Evolutionary conservation across 2,797 vertebrate genomes (phyloP).

Genomic region (Microctenopoma steveboyesi): DNA sequence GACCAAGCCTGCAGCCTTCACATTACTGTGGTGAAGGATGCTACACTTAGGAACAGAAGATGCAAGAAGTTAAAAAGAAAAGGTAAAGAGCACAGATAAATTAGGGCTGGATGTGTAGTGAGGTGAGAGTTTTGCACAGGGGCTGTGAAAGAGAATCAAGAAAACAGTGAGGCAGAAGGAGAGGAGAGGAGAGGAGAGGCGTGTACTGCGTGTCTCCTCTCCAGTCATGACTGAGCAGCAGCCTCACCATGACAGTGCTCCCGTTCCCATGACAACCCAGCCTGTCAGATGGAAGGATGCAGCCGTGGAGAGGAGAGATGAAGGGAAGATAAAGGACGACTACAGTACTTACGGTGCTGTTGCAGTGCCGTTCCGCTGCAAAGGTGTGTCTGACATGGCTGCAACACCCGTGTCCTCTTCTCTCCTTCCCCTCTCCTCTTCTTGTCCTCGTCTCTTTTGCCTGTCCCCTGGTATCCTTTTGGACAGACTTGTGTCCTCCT

Average conservation of each 20-base stretch:
- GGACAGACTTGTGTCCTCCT: slow-evolving; percentile 54
- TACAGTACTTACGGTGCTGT: slow-evolving; percentile 65
- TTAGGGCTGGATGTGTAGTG: neutral
- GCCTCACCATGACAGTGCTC: slow-evolving; percentile 79
- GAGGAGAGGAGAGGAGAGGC: slow-evolving; percentile 60
- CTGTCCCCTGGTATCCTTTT: slow-evolving; percentile 46
- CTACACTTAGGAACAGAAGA: neutral
- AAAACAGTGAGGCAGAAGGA: slow-evolving; percentile 4
- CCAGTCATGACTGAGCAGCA: slow-evolving; percentile 80
- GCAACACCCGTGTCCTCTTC: slow-evolving; percentile 48
- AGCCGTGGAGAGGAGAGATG: slow-evolving; percentile 29
- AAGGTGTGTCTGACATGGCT: slow-evolving; percentile 78
- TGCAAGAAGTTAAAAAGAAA: neutral
- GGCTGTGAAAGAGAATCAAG: slow-evolving; percentile 17
- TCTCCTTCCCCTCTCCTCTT: slow-evolving; percentile 26
- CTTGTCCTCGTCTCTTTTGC: slow-evolving; percentile 27
- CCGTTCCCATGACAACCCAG: slow-evolving; percentile 83
- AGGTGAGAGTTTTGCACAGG: slow-evolving; percentile 37
- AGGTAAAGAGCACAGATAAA: neutral
- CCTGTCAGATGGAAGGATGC: slow-evolving; percentile 67
- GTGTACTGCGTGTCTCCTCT: slow-evolving; percentile 70
- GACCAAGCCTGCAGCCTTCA: slow-evolving; percentile 47
- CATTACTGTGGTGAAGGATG: slow-evolving; percentile 25
- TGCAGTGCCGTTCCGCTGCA: slow-evolving; percentile 72
- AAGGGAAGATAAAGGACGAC: slow-evolving; percentile 22